Evolutionary conservation across 2,113 vertebrate genomes (phyloP).

Genomic region (Tamias sibiricus): DNA sequence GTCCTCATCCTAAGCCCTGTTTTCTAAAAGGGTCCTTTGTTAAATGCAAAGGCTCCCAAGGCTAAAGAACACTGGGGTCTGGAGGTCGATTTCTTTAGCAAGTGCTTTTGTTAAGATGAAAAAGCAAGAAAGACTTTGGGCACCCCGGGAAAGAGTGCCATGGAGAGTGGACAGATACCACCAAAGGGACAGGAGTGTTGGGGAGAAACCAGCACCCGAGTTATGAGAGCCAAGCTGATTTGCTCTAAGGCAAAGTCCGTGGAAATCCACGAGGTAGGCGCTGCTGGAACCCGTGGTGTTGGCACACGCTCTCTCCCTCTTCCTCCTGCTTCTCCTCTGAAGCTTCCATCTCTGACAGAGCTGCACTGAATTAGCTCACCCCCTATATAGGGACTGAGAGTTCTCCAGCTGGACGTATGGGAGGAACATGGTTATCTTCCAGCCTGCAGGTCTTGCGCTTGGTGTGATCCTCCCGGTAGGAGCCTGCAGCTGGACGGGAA

Average conservation of each 20-base stretch:
- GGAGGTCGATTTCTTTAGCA: not conserved
- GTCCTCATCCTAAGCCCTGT: not conserved
- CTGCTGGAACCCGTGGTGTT: not conserved
- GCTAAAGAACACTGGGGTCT: not conserved
- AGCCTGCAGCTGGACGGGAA: not conserved
- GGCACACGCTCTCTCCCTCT: not conserved
- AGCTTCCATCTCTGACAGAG: not conserved
- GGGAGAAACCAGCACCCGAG: not conserved
- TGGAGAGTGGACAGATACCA: not conserved
- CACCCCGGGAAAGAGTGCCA: rapidly evolving
- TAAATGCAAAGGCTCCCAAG: not conserved
- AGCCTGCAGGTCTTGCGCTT: not conserved
- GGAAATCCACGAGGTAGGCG: not conserved
- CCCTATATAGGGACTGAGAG: rapidly evolving
- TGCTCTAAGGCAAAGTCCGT: not conserved
- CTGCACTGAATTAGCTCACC: not conserved
- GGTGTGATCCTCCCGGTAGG: not conserved
- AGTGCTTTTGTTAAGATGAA: not conserved
- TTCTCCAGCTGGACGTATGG: not conserved
- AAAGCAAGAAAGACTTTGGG: not conserved
- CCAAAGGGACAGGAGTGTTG: not conserved
- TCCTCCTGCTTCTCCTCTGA: not conserved
- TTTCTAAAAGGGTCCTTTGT: not conserved
- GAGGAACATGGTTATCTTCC: not conserved
- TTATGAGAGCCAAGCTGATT: not conserved